phyloP scores from a whole-genome alignment of 2,113 vertebrate genomes.

The Athene noctua region DNA sequence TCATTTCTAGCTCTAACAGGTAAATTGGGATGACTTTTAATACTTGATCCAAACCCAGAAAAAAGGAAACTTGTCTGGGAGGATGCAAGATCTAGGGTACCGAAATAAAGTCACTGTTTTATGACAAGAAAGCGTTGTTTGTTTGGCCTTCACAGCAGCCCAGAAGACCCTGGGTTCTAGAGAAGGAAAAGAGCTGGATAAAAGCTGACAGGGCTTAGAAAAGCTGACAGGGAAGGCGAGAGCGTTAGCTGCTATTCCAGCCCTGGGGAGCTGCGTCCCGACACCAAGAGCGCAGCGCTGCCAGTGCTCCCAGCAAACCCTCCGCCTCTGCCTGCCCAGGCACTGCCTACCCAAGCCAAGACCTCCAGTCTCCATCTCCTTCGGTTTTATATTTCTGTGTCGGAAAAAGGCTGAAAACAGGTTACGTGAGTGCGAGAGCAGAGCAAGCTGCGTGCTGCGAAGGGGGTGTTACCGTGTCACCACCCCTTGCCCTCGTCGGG shows the following conservation, averaged over 20 bases:
- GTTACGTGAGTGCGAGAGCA: background rate
- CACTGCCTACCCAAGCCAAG: background rate
- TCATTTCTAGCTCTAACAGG: background rate
- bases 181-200: background rate
- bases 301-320: background rate
- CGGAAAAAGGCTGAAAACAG: background rate
- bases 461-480: too few species aligned
- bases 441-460: background rate
- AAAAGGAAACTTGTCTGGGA: background rate
- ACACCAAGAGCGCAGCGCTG: rapidly evolving
- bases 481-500: background rate
- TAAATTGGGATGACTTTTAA: too few species aligned
- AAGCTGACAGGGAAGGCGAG: background rate
- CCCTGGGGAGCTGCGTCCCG: background rate
- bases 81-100: background rate
- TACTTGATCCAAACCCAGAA: background rate
- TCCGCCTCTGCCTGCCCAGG: background rate
- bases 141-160: background rate
- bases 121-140: background rate
- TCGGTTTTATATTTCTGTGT: background rate
- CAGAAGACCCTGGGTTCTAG: background rate
- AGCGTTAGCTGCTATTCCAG: background rate
- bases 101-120: background rate
- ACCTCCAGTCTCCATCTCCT: background rate
- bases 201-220: background rate